phyloP scores from a whole-genome alignment of 2,113 vertebrate species.

The Coturnix japonica region DNA sequence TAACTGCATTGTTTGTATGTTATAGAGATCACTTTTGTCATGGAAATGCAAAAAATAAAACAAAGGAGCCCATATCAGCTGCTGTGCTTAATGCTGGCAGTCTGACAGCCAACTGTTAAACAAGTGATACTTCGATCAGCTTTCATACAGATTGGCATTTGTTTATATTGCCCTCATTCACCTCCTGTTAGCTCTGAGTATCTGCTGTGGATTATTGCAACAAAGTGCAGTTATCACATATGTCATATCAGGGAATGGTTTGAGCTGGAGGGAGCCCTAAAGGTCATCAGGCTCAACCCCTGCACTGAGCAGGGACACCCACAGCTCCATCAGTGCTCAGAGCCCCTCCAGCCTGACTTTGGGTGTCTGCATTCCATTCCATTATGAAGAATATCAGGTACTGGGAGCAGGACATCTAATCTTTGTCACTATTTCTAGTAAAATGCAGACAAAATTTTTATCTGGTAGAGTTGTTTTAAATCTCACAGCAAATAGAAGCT shows the following conservation, averaged over 20 bases:
- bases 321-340: too few species aligned
- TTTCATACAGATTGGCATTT: not conserved
- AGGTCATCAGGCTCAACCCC: too few species aligned
- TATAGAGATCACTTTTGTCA: not conserved
- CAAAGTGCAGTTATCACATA: not conserved
- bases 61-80: not conserved
- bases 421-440: not conserved
- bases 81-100: not conserved
- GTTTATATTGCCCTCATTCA: not conserved
- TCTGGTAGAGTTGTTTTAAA: not conserved
- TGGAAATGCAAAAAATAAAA: not conserved
- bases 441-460: not conserved
- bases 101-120: not conserved
- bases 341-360: too few species aligned
- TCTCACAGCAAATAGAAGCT: not conserved
- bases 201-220: not conserved
- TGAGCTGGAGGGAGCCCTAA: too few species aligned
- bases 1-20: not conserved
- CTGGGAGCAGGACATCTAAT: not conserved
- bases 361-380: too few species aligned
- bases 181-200: not conserved
- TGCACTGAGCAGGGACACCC: too few species aligned
- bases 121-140: not conserved
- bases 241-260: too few species aligned
- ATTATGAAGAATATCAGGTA: not conserved